Conservation (phyloP, 2,888 invertebrate genomes). For the Drosophila helvetica region DNA sequence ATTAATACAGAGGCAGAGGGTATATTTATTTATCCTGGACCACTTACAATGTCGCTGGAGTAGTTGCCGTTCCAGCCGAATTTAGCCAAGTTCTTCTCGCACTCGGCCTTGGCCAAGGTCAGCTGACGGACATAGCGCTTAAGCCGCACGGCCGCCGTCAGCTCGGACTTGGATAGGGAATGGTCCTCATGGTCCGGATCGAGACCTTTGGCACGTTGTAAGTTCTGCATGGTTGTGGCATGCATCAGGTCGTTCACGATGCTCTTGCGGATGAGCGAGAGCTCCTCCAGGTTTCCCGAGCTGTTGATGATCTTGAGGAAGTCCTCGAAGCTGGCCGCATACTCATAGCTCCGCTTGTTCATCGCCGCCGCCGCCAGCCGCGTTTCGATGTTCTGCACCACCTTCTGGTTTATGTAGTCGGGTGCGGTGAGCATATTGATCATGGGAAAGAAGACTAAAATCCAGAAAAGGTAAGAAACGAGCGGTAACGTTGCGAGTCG, state of each 20-base stretch:
- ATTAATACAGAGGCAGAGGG: not conserved
- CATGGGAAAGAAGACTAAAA: constrained; percentile 88
- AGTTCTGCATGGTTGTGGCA: constrained; percentile 94
- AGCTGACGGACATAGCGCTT: constrained; percentile 93
- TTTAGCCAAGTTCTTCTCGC: constrained; percentile 90
- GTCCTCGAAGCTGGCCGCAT: constrained; percentile 95
- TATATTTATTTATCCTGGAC: too few species aligned
- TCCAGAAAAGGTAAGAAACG: not conserved
- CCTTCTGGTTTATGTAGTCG: constrained; percentile 95
- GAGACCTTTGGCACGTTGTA: constrained; percentile 91
- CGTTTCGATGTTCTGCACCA: constrained; percentile 92
- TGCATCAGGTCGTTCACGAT: constrained; percentile 97
- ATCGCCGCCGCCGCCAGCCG: constrained; percentile 91
- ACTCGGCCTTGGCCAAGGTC: constrained; percentile 91
- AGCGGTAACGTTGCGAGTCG: too few species aligned
- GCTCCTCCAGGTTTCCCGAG: constrained; percentile 91
- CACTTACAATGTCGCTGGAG: constrained; percentile 83
- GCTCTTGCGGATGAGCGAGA: constrained; percentile 92
- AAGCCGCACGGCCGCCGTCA: constrained; percentile 91
- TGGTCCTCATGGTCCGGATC: constrained; percentile 84
- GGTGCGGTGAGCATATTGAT: constrained; percentile 94
- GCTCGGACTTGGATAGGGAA: constrained; percentile 89
- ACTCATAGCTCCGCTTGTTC: constrained; percentile 92
- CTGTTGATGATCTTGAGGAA: constrained; percentile 93
- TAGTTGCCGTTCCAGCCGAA: constrained; percentile 91